Conservation (phyloP, 2,113 vertebrate species). For the Notechis scutatus region DNA sequence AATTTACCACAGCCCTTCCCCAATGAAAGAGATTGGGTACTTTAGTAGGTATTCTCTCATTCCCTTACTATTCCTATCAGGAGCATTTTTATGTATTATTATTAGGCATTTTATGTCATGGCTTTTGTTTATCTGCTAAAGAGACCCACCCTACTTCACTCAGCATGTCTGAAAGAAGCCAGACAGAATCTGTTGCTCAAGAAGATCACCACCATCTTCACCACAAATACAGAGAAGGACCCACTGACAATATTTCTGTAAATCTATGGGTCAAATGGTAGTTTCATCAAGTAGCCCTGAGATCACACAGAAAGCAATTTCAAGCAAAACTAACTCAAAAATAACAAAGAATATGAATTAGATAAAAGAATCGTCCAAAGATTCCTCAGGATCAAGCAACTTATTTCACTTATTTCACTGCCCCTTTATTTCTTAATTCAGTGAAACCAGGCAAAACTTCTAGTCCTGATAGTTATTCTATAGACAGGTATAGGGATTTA, state of each 20-base stretch:
- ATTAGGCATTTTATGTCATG: background rate
- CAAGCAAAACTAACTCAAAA: background rate
- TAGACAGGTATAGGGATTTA: background rate
- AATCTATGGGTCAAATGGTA: background rate
- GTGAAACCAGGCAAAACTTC: background rate
- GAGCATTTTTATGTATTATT: background rate
- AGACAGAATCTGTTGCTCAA: background rate
- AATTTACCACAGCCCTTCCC: background rate
- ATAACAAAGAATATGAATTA: background rate
- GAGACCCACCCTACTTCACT: slow-evolving; percentile 1
- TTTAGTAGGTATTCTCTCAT: background rate
- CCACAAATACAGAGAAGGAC: rapidly evolving
- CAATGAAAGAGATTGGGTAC: background rate
- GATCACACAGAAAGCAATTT: background rate
- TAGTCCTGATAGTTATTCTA: background rate
- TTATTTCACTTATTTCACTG: background rate
- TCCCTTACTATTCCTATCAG: background rate
- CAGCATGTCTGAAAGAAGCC: background rate
- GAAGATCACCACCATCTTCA: background rate
- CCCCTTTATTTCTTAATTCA: background rate
- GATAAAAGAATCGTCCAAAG: background rate
- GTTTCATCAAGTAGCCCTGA: background rate
- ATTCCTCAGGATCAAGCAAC: background rate
- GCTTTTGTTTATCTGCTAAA: background rate
- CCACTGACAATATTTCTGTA: background rate